phyloP scores from a whole-genome alignment of 2,888 invertebrate species.

The Amphiduros pacificus region DNA sequence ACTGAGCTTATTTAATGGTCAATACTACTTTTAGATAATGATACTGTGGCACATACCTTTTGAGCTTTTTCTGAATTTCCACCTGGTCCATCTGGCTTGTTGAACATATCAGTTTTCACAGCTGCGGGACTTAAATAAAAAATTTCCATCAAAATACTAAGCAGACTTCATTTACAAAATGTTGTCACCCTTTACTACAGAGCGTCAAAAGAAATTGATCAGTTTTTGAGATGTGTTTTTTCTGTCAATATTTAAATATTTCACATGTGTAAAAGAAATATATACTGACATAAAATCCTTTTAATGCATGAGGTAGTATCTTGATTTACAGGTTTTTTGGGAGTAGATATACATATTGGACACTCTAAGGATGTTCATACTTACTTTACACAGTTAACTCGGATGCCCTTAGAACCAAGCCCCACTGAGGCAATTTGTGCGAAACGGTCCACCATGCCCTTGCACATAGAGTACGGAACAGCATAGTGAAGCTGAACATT shows the following conservation, averaged over 20 bases:
- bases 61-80: not conserved
- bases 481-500: conserved; percentile 4
- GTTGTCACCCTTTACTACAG: too few species aligned
- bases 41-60: not conserved
- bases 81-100: conserved; percentile 1
- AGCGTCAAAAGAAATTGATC: too few species aligned
- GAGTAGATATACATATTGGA: too few species aligned
- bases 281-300: too few species aligned
- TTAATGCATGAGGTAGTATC: too few species aligned
- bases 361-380: too few species aligned
- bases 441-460: conserved; percentile 8
- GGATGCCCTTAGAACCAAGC: not conserved
- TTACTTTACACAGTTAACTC: conserved; percentile 5
- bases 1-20: too few species aligned
- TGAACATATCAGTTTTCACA: conserved; percentile 5
- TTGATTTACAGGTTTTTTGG: too few species aligned
- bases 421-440: conserved; percentile 1
- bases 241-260: not conserved
- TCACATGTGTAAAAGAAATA: not conserved
- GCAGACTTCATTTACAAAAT: not conserved
- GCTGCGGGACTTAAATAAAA: not conserved
- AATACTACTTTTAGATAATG: too few species aligned
- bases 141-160: not conserved
- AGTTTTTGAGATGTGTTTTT: not conserved
- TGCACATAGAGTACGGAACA: conserved; percentile 10